Conservation (phyloP, 2,888 invertebrate species). For the Epirrhoe tristata region DNA sequence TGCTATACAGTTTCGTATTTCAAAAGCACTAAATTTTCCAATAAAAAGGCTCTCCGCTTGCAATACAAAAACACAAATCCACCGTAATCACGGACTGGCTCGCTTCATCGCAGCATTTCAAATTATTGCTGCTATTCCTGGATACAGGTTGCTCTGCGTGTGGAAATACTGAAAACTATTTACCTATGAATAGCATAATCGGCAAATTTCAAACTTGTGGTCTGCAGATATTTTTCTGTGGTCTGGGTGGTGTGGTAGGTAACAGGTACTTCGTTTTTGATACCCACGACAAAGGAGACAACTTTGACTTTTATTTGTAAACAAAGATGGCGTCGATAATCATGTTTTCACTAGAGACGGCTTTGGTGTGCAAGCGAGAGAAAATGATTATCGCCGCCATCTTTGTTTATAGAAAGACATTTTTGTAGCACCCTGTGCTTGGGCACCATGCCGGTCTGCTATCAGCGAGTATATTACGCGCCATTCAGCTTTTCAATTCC, state of each 20-base stretch:
- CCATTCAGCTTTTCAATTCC: slow-evolving; percentile 33
- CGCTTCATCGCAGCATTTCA: slow-evolving; percentile 32
- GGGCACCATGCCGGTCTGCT: not conserved
- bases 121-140: slow-evolving; percentile 22
- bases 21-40: not conserved
- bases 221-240: too few relatives aligned
- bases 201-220: too few relatives aligned
- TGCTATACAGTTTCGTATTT: too few relatives aligned
- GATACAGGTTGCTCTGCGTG: not conserved
- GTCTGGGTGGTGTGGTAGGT: too few relatives aligned
- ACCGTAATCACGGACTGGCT: slow-evolving; percentile 25
- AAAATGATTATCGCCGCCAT: too few relatives aligned
- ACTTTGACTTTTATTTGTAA: too few relatives aligned
- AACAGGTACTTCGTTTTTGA: too few relatives aligned
- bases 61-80: slow-evolving; percentile 23
- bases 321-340: too few relatives aligned
- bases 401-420: too few relatives aligned
- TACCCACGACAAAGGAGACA: too few relatives aligned
- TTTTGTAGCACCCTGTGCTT: slow-evolving; percentile 8
- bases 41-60: slow-evolving; percentile 11
- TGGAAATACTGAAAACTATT: not conserved
- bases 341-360: too few relatives aligned
- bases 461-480: slow-evolving; percentile 9
- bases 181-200: not conserved
- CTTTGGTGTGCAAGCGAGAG: too few relatives aligned